These are phyloP conservation scores for Pogonomyrmex barbatus DNA, from an alignment of 1,140 invertebrate species.

Conservation along the genomic window DNA sequence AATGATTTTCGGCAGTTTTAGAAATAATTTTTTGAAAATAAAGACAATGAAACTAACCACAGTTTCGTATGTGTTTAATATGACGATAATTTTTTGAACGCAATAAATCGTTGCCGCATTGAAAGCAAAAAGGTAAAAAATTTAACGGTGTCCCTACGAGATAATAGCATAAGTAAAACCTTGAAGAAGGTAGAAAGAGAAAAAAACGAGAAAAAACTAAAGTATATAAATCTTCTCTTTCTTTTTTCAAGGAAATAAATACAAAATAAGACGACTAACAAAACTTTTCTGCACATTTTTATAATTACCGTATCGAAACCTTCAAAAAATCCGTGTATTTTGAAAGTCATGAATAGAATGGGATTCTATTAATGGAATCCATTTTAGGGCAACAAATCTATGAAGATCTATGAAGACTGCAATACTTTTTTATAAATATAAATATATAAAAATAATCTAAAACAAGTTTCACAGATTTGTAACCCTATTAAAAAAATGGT, in stretches of 20 bases:
- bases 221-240: not conserved
- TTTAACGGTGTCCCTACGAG: not conserved
- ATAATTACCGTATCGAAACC: not conserved
- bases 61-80: not conserved
- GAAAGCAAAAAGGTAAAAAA: constrained; percentile 1
- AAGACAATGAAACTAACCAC: constrained; percentile 26
- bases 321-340: not conserved
- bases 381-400: too few species aligned
- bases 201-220: not conserved
- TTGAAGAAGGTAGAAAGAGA: not conserved
- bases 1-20: not conserved
- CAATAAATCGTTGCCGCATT: constrained; percentile 64
- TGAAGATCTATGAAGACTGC: too few species aligned
- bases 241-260: not conserved
- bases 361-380: not conserved
- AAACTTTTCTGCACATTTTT: not conserved
- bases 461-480: too few species aligned
- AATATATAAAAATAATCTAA: too few species aligned
- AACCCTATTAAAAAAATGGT: too few species aligned
- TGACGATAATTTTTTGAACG: constrained; percentile 50
- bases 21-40: not conserved
- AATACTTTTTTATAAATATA: too few species aligned
- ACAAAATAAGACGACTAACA: not conserved
- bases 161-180: not conserved
- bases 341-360: not conserved